Evolutionary conservation across 2,888 invertebrate genomes (phyloP).

Genomic region (Camptogramma bilineatum): DNA sequence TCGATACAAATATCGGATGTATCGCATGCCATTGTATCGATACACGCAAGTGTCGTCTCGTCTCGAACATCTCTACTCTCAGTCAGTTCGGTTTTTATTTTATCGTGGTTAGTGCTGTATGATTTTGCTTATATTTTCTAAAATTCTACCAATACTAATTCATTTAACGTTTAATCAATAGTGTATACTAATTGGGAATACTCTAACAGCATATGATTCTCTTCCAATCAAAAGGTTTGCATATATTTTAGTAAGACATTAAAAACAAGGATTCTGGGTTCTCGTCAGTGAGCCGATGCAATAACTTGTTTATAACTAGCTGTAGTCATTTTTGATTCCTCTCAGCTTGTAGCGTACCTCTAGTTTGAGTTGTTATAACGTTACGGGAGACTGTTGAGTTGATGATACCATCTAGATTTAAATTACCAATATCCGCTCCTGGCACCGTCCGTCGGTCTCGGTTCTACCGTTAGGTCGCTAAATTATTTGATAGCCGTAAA

Average conservation of each 20-base stretch:
- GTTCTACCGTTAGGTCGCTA: slow-evolving; percentile 19
- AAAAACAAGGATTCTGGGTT: slow-evolving; percentile 15
- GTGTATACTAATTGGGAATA: slow-evolving; percentile 6
- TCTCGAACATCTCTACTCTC: too few species aligned
- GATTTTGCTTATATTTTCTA: not conserved
- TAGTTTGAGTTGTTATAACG: not conserved
- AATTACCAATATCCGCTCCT: slow-evolving; percentile 40
- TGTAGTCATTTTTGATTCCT: slow-evolving; percentile 12
- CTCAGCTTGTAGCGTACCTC: not conserved
- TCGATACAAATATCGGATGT: too few species aligned
- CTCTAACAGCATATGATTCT: not conserved
- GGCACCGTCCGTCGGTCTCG: not conserved
- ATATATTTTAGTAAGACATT: not conserved
- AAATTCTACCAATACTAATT: not conserved
- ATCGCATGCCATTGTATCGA: too few species aligned
- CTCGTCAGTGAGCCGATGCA: slow-evolving; percentile 17
- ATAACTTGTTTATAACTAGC: slow-evolving; percentile 11
- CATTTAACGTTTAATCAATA: not conserved
- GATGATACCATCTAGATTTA: slow-evolving; percentile 18
- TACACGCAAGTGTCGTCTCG: too few species aligned
- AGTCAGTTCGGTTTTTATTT: not conserved
- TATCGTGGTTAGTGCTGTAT: slow-evolving; percentile 7
- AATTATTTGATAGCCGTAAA: not conserved
- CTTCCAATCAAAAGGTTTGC: slow-evolving; percentile 9
- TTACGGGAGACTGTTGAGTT: not conserved